A percentile compares a stretch with the other conserved stretches of the same genome.
These are phyloP conservation scores for Exaiptasia diaphana DNA, from an alignment of 64 coral and sea anemone genomes.

Conservation along the genomic window DNA sequence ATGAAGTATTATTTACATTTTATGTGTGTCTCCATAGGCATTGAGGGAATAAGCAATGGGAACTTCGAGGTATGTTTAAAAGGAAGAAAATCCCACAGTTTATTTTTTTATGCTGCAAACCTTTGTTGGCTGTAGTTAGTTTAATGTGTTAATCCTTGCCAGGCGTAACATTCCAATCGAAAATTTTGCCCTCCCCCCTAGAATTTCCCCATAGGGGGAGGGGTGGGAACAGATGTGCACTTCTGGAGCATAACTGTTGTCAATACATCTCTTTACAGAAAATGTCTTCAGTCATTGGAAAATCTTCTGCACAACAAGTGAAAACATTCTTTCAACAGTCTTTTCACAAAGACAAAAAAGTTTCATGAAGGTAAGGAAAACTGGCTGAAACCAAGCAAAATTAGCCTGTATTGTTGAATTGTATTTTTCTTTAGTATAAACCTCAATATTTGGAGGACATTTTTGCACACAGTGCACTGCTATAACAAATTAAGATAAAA, in stretches of 20 bases:
- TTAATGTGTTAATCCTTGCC: neutral
- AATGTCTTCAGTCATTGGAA: constrained; percentile 15
- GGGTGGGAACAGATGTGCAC: neutral
- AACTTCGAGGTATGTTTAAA: neutral
- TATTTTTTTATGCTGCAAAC: neutral
- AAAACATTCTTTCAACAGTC: constrained; percentile 1
- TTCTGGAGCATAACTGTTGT: neutral
- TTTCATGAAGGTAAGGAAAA: neutral
- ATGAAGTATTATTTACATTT: neutral
- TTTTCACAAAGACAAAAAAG: neutral
- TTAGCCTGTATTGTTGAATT: neutral
- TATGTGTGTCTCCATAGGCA: neutral
- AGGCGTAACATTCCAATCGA: too few relatives aligned
- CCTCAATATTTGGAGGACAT: too few relatives aligned
- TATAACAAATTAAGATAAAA: neutral
- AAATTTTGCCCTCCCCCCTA: too few relatives aligned
- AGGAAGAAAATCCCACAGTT: neutral
- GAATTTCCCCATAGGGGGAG: too few relatives aligned
- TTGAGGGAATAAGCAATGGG: neutral
- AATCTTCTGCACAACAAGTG: neutral
- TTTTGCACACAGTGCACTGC: too few relatives aligned
- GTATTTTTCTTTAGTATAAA: neutral
- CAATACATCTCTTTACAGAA: neutral
- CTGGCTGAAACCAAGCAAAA: neutral
- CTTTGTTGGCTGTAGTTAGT: neutral